phyloP scores from a whole-genome alignment of 2,888 invertebrate species.

The Beris morrisii region DNA sequence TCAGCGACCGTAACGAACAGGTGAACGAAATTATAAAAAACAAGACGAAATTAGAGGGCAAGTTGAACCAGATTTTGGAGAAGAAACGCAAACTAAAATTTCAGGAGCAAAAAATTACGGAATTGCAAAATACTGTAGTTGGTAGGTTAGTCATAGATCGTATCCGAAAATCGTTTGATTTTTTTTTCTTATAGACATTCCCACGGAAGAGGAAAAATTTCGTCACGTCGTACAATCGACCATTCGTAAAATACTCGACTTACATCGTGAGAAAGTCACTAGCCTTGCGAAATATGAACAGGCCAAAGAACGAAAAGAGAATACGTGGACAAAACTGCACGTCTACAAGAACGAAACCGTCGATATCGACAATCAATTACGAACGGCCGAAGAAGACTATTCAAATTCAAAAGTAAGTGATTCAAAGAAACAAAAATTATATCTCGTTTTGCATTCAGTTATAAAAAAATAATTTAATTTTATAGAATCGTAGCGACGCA shows the following conservation, averaged over 20 bases:
- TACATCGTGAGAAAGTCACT: slow-evolving; percentile 47
- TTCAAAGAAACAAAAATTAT: not conserved
- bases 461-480: too few relatives aligned
- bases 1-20: slow-evolving; percentile 47
- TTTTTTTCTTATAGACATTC: slow-evolving; percentile 41
- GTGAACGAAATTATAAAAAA: slow-evolving; percentile 43
- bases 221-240: slow-evolving; percentile 41
- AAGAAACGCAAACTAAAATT: slow-evolving; percentile 42
- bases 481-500: slow-evolving; percentile 54
- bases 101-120: slow-evolving; percentile 38
- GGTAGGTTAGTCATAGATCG: slow-evolving; percentile 35
- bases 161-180: not conserved
- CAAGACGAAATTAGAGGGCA: slow-evolving; percentile 48
- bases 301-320: slow-evolving; percentile 44
- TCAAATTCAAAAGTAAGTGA: slow-evolving; percentile 45
- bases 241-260: slow-evolving; percentile 46
- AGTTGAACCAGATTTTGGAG: slow-evolving; percentile 39
- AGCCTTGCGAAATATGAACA: slow-evolving; percentile 46
- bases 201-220: slow-evolving; percentile 47
- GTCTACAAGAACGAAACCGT: slow-evolving; percentile 45
- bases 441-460: slow-evolving; percentile 5
- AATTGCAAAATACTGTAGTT: slow-evolving; percentile 36
- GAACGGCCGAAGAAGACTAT: slow-evolving; percentile 44
- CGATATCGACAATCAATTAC: slow-evolving; percentile 42
- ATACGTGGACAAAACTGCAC: slow-evolving; percentile 44